Evolutionary conservation across 2,797 vertebrate genomes (phyloP).

Genomic region (Melanotaenia pygmaea): DNA sequence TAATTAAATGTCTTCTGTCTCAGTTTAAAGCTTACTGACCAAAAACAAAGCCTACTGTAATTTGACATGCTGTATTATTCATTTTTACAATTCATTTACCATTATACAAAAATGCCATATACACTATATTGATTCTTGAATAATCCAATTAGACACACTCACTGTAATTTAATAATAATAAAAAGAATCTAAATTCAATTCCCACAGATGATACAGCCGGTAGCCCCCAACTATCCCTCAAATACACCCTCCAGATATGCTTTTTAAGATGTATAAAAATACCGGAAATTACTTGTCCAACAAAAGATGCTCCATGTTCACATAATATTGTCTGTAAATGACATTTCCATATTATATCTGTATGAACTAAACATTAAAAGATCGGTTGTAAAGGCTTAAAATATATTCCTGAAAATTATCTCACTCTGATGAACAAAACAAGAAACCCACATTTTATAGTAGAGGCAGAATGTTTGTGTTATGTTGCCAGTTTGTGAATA

Average conservation of each 20-base stretch:
- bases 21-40: neutral
- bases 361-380: neutral
- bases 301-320: neutral
- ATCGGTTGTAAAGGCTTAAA: neutral
- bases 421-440: neutral
- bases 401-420: too few species aligned
- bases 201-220: neutral
- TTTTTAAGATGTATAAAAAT: neutral
- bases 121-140: slow-evolving; percentile 1
- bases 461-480: neutral
- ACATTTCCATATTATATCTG: neutral
- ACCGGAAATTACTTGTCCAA: neutral
- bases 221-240: neutral
- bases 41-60: neutral
- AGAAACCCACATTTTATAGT: neutral
- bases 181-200: neutral
- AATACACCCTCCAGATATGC: neutral
- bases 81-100: neutral
- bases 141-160: neutral
- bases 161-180: neutral
- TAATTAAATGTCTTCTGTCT: neutral
- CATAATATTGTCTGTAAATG: neutral
- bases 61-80: neutral
- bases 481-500: neutral
- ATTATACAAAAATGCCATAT: neutral